Evolutionary conservation across 2,888 invertebrate species (phyloP), one percentile per base, ranked within the genome.

Genomic region (Callyntrura guangdongensis): DNA sequence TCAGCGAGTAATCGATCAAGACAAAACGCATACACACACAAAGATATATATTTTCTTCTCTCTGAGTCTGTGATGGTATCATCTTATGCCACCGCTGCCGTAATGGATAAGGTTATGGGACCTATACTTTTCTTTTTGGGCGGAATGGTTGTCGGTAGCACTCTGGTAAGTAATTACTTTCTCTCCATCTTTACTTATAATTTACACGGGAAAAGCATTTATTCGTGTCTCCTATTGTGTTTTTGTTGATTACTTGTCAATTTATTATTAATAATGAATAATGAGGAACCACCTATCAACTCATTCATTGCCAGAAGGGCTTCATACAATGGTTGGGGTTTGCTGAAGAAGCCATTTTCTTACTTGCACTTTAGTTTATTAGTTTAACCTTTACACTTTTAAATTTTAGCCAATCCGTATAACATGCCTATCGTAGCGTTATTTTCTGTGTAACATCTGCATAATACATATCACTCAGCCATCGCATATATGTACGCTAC

Each of bases 101-200:
- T 90, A 69, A 90, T 90, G 90, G 90, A 90, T 74, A 90, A 90
- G 86, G 90, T 90, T 86, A 36, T 90, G 89, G 90, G 92, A 85
- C 92, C 92, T 69, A 79, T 92, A 81, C 90, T 92, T 72, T 90
- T 90, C 87, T 92, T 92, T 74, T 47, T 90, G 85, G 90, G 90
- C 22, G 92, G 92, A n/a, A 90, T 92, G 90, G 81, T 92, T 45
- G 90, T 90, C 64, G 92, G 92, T 61, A 86, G 88, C 56, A 89
- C 90, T 64, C 81, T 92, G 17, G 92, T 92, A 88, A 90, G 92
- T 74, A 56, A 27, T 3, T 17, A 59, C 59, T 20, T 0, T 59
- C 11, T 27, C 69, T 27, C 6, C 25, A 45, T 25, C 6, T 49
- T 83, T 17, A 61, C n/a, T 47, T 59, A 45, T 79, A 79, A 36